These are phyloP conservation scores for Meloidogyne floridensis DNA, from an alignment of 1,140 invertebrate genomes.

Conservation along the genomic window DNA sequence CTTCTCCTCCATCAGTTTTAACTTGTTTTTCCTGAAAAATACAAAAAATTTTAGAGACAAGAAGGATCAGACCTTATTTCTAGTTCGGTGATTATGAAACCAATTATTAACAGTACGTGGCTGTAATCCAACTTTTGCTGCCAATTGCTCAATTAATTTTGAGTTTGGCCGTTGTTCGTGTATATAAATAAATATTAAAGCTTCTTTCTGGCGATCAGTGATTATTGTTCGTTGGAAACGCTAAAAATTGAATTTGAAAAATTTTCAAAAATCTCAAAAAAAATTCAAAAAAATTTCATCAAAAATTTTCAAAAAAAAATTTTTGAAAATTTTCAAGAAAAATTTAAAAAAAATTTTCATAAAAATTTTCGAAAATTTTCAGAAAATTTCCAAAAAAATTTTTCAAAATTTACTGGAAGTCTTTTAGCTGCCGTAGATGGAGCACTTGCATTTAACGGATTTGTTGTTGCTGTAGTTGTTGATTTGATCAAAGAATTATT, in stretches of 20 bases:
- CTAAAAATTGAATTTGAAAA: constrained; percentile 13
- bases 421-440: constrained; percentile 40
- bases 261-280: not conserved
- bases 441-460: not conserved
- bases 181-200: constrained; percentile 85
- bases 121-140: constrained; percentile 84
- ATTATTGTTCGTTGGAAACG: constrained; percentile 79
- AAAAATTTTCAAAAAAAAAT: constrained; percentile 7
- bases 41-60: not conserved
- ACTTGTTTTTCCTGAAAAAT: constrained; percentile 33
- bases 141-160: constrained; percentile 89
- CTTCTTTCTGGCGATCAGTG: constrained; percentile 96
- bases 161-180: constrained; percentile 94
- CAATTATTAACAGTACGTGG: constrained; percentile 95
- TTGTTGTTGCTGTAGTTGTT: constrained; percentile 15
- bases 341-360: not conserved
- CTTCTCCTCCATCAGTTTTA: constrained; percentile 23
- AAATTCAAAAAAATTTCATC: not conserved
- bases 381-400: not conserved
- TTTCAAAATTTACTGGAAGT: constrained; percentile 39
- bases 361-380: not conserved
- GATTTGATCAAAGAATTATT: constrained; percentile 6
- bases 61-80: constrained; percentile 75
- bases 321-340: not conserved
- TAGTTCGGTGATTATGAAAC: constrained; percentile 99